Evolutionary conservation across 1,140 invertebrate genomes (phyloP), one percentile per base, ranked within the genome.

Genomic region (Papilio polyxenes): DNA sequence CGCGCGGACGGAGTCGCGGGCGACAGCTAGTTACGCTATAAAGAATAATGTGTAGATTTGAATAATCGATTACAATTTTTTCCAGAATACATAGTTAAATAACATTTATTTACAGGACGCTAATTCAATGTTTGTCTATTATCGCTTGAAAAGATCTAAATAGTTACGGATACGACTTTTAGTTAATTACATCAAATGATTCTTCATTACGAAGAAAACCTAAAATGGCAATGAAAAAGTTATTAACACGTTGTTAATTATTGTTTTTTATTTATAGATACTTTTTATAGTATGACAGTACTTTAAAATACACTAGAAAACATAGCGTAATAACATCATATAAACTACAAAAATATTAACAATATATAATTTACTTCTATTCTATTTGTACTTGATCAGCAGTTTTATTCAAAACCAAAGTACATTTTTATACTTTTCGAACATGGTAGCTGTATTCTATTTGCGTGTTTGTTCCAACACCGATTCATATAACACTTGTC

Each of bases 151-250:
- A 69, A 69, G 20, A 69, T 23, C 11, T 69, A 10, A 40, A 31
- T 11, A 65, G 62, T 31, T 72, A 72, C 10, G 65, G 31, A 72
- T 72, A 37, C 13, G 31, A 40, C 4, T 31, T 8, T 72, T 40
- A 15, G 65, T 37, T 72, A 40, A 72, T 72, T 72, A 37, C 40
- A 72, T 72, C 65, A 13, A 17, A 37, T 40, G 6, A 72, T 72
- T 72, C 17, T 72, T 72, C 11, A 72, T 72, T 72, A 37, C 5
- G 6, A 72, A 72, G 65, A 72, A 72, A 72, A 37, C 23, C 6
- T 37, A 3, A 17, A 31, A 15, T 72, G 65, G 65, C 65, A 72
- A 72, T 65, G 62, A 72, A 72, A 37, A 72, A 23, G 59, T 62
- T 20, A 20, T 5, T 8, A 23, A 2, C n/a, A 10, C 20, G n/a